These are phyloP conservation scores for Sminthurinus aureus DNA, from an alignment of 2,888 invertebrate genomes.

Conservation along the genomic window DNA sequence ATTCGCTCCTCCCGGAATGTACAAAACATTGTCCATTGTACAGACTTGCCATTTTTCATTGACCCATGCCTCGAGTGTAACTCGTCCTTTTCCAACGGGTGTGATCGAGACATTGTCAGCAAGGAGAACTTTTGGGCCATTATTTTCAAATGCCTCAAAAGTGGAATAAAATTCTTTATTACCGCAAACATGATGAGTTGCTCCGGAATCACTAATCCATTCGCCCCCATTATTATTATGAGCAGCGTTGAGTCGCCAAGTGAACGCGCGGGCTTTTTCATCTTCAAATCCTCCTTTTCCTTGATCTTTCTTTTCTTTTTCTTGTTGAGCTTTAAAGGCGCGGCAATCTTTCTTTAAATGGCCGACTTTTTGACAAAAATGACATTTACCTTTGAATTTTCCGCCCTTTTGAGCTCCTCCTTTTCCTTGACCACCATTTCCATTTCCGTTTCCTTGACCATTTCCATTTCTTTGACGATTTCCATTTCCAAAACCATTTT, in stretches of 20 bases:
- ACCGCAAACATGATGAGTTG: neutral
- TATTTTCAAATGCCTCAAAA: neutral
- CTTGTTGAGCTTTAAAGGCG: neutral
- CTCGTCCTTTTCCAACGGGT: neutral
- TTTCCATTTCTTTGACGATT: too few relatives aligned
- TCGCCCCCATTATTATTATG: too few relatives aligned
- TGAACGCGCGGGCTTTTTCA: neutral
- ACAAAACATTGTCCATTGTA: neutral
- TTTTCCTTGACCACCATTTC: neutral
- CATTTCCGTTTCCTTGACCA: too few relatives aligned
- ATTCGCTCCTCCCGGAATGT: neutral
- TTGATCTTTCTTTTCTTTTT: neutral
- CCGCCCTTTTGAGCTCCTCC: neutral
- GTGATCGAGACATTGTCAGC: neutral
- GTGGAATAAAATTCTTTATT: neutral
- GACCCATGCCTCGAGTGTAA: neutral
- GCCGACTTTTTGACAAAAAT: neutral
- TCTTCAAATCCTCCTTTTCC: neutral
- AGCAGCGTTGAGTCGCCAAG: too few relatives aligned
- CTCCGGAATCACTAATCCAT: conserved; percentile 19
- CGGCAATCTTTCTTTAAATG: conserved; percentile 16
- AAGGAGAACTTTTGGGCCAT: neutral
- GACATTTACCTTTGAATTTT: conserved; percentile 3
- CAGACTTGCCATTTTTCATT: neutral
- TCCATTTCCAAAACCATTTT: too few relatives aligned